Evolutionary conservation across 2,888 invertebrate genomes (phyloP).

Genomic region (Hydropsyche betteni): DNA sequence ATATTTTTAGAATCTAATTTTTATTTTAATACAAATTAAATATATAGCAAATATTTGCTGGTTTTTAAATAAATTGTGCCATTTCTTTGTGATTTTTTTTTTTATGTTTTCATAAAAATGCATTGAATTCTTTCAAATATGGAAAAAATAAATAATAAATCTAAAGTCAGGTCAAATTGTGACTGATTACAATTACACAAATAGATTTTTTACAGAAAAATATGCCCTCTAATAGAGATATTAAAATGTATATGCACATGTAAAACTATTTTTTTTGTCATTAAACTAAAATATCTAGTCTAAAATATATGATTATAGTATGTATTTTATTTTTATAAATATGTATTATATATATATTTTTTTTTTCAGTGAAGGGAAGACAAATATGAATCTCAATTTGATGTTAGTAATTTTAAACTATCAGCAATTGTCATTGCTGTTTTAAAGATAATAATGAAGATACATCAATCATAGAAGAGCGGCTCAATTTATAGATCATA

Average conservation of each 20-base stretch:
- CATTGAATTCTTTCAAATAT: no score
- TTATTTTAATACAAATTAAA: constrained; percentile 21
- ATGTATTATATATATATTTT: constrained; percentile 20
- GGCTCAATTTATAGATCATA: constrained; percentile 10
- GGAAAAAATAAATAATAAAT: no score
- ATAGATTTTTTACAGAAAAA: no score
- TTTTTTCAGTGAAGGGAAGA: constrained; percentile 49
- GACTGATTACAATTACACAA: no score
- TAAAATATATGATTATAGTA: no score
- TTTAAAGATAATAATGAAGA: background rate
- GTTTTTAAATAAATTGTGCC: no score
- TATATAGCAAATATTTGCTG: no score
- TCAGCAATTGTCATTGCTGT: background rate
- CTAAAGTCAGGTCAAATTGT: no score
- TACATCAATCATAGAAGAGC: constrained; percentile 7
- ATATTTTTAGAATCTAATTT: constrained; percentile 15
- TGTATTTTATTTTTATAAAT: background rate
- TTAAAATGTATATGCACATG: background rate
- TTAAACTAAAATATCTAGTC: constrained; percentile 3
- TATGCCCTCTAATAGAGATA: no score
- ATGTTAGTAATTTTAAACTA: constrained; percentile 8
- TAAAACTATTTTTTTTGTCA: background rate
- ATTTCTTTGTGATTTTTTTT: no score
- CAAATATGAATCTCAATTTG: constrained; percentile 38
- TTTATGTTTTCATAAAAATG: no score